Percentiles rank a stretch among this genome's conserved stretches.
Conservation (phyloP, 2,113 vertebrate genomes). For the Camelus bactrianus region DNA sequence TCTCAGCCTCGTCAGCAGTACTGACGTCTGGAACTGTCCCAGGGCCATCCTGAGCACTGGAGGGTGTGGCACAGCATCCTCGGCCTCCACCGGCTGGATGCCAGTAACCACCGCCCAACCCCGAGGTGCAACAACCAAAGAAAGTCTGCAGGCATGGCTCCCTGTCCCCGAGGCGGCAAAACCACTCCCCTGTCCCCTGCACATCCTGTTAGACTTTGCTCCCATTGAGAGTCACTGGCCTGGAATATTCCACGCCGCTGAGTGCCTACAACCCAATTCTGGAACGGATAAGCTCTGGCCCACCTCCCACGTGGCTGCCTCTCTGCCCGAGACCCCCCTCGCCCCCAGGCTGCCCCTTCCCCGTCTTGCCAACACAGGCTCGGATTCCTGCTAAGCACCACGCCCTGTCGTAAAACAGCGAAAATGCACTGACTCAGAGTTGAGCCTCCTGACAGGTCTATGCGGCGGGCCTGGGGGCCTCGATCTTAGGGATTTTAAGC, state of each 20-base stretch:
- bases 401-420: neutral
- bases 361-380: too few species aligned
- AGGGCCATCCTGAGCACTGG: neutral
- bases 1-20: neutral
- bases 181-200: neutral
- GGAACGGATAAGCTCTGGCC: rapidly evolving
- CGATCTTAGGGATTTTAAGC: neutral
- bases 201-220: too few species aligned
- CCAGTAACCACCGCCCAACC: neutral
- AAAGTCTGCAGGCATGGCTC: neutral
- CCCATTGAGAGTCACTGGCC: neutral
- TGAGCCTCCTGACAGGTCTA: too few species aligned
- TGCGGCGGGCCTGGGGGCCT: neutral
- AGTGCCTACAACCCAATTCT: rapidly evolving
- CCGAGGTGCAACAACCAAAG: rapidly evolving
- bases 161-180: neutral
- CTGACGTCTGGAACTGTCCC: rapidly evolving
- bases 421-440: rapidly evolving
- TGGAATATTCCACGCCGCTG: rapidly evolving
- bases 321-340: rapidly evolving
- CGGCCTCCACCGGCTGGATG: neutral
- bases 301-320: neutral
- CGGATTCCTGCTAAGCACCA: rapidly evolving
- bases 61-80: rapidly evolving
- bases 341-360: too few species aligned